Conservation (phyloP, 2,888 invertebrate genomes). For the Ormia ochracea region DNA sequence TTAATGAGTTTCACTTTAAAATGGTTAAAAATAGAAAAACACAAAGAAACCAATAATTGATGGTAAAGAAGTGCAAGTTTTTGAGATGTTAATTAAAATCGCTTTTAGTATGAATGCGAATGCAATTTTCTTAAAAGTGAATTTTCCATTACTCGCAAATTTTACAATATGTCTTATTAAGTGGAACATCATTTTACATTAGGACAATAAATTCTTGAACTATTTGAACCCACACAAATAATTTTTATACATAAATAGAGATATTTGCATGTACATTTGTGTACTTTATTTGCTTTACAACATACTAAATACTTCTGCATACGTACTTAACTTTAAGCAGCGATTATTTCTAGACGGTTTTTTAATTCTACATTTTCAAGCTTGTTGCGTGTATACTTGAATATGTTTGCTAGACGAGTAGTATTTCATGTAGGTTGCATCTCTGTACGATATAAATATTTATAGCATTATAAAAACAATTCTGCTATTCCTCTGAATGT, state of each 20-base stretch:
- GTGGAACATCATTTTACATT: neutral
- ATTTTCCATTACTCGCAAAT: neutral
- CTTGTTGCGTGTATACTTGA: neutral
- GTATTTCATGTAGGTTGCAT: constrained; percentile 38
- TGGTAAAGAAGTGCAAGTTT: neutral
- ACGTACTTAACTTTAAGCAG: neutral
- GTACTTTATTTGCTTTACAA: neutral
- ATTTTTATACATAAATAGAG: neutral
- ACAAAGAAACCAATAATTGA: constrained; percentile 5
- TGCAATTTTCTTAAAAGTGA: neutral
- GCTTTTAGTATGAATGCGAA: neutral
- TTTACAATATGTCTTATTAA: neutral
- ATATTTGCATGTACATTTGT: too few species aligned
- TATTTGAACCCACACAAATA: neutral
- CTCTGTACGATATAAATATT: constrained; percentile 22
- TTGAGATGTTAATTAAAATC: constrained; percentile 32
- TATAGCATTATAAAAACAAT: constrained; percentile 8
- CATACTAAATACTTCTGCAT: neutral
- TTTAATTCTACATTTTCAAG: neutral
- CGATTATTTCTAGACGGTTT: neutral
- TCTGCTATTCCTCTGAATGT: constrained; percentile 40
- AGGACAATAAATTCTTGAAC: neutral
- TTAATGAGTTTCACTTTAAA: neutral
- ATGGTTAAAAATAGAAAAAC: neutral
- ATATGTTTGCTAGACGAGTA: neutral